Base-by-base conservation (phyloP, 1,140 invertebrate genomes). In the Drosophila tani region DNA sequence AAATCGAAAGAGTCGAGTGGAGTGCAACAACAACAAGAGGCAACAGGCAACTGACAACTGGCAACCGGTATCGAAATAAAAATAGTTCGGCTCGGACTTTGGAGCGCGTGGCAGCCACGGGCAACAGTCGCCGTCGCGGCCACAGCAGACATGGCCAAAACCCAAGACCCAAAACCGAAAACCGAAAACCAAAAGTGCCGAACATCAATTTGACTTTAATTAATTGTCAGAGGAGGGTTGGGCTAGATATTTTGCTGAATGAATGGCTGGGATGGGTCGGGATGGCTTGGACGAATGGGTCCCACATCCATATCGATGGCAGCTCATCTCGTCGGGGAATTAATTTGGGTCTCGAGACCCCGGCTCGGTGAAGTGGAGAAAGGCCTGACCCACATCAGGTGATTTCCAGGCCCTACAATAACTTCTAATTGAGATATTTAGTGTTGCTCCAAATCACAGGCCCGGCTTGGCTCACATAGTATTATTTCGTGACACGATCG, bases 371-470 rank as follows among this genome's bases (percentile, higher is more conserved):
- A 66, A 66, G 63, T 51, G 67, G 83, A 88, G 84, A 87, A 87
- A 87, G 81, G 81, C 74, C 64, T 88, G 84, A 87, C 80, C 84
- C 64, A 87, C 76, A 87, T 87, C 63, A 77, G 70, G 65, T 67
- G 67, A 57, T 77, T 76, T 57, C 50, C 58, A 57, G 64, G 46
- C 77, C 81, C 77, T 75, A 75, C 67, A 88, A 79, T 73, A 65
- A 66, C 85, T 75, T 84, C 81, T 88, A 88, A 88, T 88, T 90
- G 84, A 90, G 85, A 78, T 90, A 90, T 88, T 88, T 88, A 88
- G 84, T 81, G 84, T 88, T 86, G 84, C 85, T 88, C 84, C 74
- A 88, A 81, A 88, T 90, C 77, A 81, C 84, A 90, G 43, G 65
- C 38, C 40, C 56, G 40, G 29, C 53, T 9, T 8, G 29, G 43